These are phyloP conservation scores for Metellina segmentata DNA, from an alignment of 2,888 invertebrate species.

Conservation along the genomic window DNA sequence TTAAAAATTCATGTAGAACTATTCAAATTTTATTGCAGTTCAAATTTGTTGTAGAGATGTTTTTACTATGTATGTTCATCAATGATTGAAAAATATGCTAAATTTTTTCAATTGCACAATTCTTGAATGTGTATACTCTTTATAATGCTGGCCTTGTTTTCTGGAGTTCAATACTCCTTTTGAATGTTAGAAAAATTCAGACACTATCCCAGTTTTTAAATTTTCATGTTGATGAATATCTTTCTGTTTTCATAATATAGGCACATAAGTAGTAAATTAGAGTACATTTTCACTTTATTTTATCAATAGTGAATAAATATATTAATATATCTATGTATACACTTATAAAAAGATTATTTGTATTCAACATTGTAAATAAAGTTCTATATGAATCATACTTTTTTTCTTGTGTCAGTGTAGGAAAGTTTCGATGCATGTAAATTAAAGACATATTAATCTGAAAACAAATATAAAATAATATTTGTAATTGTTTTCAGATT, in stretches of 20 bases:
- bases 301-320: slow-evolving; percentile 45
- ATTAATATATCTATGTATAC: slow-evolving; percentile 59
- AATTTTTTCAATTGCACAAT: background rate
- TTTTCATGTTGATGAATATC: slow-evolving; percentile 34
- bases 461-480: no score
- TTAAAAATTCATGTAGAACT: background rate
- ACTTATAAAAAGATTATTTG: slow-evolving; percentile 40
- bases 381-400: slow-evolving; percentile 47
- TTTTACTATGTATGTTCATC: background rate
- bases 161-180: slow-evolving; percentile 22
- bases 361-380: slow-evolving; percentile 60
- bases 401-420: background rate
- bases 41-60: background rate
- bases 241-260: slow-evolving; percentile 44
- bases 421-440: no score
- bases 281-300: slow-evolving; percentile 32
- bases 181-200: slow-evolving; percentile 57
- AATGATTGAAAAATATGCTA: background rate
- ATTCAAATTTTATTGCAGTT: background rate
- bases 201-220: slow-evolving; percentile 19
- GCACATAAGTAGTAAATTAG: slow-evolving; percentile 35
- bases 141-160: background rate
- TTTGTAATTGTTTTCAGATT: no score
- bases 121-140: background rate
- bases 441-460: no score